Percentiles rank a stretch among this genome's conserved stretches.
These are phyloP conservation scores for Calcarius ornatus DNA, from an alignment of 2,113 vertebrate genomes.

Conservation along the genomic window DNA sequence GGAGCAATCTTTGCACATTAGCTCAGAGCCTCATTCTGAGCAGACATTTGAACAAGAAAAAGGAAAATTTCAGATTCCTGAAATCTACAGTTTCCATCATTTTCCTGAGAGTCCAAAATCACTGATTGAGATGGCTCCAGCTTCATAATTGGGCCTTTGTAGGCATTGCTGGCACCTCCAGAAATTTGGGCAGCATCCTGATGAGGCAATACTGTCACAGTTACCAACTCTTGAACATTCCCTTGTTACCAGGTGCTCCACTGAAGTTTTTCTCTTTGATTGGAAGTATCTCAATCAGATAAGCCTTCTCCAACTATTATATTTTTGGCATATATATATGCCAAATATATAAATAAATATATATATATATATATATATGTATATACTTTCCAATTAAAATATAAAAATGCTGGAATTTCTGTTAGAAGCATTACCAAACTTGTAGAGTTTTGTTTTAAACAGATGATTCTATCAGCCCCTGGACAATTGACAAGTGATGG, in stretches of 20 bases:
- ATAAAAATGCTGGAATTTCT: not conserved
- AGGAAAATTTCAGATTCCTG: not conserved
- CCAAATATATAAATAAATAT: not conserved
- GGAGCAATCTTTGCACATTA: slow-evolving; percentile 30
- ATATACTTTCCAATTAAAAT: not conserved
- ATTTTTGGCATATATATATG: not conserved
- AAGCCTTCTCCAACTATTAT: not conserved
- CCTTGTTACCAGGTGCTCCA: not conserved
- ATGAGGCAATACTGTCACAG: not conserved
- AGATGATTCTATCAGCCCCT: not conserved
- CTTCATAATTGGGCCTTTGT: not conserved
- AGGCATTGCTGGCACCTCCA: not conserved
- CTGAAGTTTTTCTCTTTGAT: not conserved
- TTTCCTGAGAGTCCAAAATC: not conserved
- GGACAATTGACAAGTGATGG: not conserved
- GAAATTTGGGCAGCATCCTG: not conserved
- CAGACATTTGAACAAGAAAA: not conserved
- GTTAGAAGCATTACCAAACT: not conserved
- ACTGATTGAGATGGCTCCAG: not conserved
- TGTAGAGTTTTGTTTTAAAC: not conserved
- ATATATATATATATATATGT: not conserved
- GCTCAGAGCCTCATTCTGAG: not conserved
- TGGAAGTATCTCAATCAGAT: not conserved
- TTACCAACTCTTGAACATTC: not conserved
- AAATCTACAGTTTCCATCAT: not conserved